A percentile compares a stretch with the other conserved stretches of the same genome.
Evolutionary conservation across 2,888 invertebrate genomes (phyloP).

Genomic region (Eumerus sabulonum): DNA sequence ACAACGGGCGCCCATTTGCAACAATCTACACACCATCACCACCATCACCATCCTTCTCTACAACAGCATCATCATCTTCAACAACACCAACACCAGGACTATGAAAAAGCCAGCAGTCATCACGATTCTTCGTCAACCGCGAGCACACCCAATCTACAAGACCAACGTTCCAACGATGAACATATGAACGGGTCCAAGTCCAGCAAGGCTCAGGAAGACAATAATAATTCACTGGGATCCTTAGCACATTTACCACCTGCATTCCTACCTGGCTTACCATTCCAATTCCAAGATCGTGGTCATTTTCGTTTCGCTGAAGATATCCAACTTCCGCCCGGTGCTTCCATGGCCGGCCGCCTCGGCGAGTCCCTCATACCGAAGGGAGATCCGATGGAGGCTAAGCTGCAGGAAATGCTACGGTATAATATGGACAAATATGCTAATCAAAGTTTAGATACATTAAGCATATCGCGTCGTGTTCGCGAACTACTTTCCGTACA

Average conservation of each 20-base stretch:
- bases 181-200: conserved; percentile 73
- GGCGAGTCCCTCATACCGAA: conserved; percentile 96
- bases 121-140: conserved; percentile 79
- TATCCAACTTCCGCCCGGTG: conserved; percentile 85
- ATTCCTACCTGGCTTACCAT: conserved; percentile 81
- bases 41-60: conserved; percentile 72
- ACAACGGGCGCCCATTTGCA: conserved; percentile 56
- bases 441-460: conserved; percentile 95
- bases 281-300: conserved; percentile 90
- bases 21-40: conserved; percentile 70
- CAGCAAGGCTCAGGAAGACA: conserved; percentile 73
- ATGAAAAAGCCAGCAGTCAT: conserved; percentile 73
- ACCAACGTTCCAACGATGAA: conserved; percentile 72
- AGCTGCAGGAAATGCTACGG: conserved; percentile 94
- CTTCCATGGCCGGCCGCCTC: conserved; percentile 89
- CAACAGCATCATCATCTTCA: conserved; percentile 70
- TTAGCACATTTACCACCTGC: conserved; percentile 79
- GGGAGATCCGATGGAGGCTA: conserved; percentile 95
- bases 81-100: conserved; percentile 69
- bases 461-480: conserved; percentile 95
- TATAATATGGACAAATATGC: conserved; percentile 98
- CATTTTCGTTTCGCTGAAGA: conserved; percentile 92
- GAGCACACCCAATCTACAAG: conserved; percentile 79
- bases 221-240: conserved; percentile 74
- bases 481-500: conserved; percentile 96